Evolutionary conservation across 30 jellyfish, hydroid and myxozoan genomes (phyloP).

Genomic region (Chrysaora quinquecirrha): DNA sequence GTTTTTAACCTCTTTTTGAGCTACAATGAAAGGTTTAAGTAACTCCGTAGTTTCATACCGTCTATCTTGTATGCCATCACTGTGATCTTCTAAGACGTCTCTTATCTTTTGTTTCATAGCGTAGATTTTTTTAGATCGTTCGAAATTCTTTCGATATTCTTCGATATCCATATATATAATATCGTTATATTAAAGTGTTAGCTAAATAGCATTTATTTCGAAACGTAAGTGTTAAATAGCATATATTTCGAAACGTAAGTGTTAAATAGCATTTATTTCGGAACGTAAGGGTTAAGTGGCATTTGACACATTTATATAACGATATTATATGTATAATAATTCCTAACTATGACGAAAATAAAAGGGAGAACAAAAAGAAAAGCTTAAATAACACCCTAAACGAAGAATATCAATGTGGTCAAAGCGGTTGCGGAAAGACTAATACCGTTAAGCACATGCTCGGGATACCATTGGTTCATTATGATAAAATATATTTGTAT

Average conservation of each 20-base stretch:
- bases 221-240: background rate
- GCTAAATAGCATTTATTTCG: background rate
- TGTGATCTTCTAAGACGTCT: background rate
- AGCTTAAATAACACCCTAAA: background rate
- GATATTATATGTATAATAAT: background rate
- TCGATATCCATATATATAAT: slow-evolving; percentile 10
- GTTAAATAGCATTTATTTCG: background rate
- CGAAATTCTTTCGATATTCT: background rate
- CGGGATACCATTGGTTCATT: background rate
- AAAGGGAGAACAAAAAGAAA: slow-evolving; percentile 14
- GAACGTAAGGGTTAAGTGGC: background rate
- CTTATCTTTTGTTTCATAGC: slow-evolving; percentile 4
- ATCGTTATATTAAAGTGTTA: slow-evolving; percentile 30
- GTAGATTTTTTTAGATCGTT: background rate
- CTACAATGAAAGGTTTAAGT: background rate
- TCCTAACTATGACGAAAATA: slow-evolving; percentile 5
- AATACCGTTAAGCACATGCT: slow-evolving; percentile 35
- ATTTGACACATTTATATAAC: too few species aligned
- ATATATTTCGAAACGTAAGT: too few species aligned
- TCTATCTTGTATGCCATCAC: slow-evolving; percentile 25
- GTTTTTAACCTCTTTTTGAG: slow-evolving; percentile 17
- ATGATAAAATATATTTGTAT: background rate
- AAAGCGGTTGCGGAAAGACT: background rate
- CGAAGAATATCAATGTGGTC: background rate
- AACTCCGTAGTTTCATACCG: slow-evolving; percentile 5